Evolutionary conservation across 2,888 invertebrate genomes (phyloP), one percentile per base, ranked within the genome.

Genomic region (Blera fallax): DNA sequence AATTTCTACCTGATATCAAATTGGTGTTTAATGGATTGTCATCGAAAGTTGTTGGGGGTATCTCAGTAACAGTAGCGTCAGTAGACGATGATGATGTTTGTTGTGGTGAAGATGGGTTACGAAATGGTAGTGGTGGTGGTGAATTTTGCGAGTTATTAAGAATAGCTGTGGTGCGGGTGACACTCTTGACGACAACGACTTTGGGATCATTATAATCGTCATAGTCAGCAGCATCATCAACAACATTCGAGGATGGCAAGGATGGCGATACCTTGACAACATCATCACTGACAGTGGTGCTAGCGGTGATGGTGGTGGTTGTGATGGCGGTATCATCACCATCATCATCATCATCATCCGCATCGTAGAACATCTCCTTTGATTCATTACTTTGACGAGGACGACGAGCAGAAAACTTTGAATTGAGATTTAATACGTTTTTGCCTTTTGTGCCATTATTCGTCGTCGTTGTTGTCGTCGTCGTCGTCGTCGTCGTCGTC

Each of bases 11-110:
- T 89, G 90, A 77, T 87, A 83, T 85, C 58, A 90, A 90, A 91
- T 91, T 90, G 89, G 88, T 89, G 89, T 90, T 91, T 90, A 90
- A 90, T 90, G 90, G 89, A 88, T 91, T 91, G 89, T 90, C 89
- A 87, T 87, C 78, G 87, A 78, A 77, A 87, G 67, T 82, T 56
- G 69, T 56, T 50, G 52, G 62, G 48, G 24, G 54, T 52, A 67
- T 65, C 24, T 77, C 67, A 32, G 69, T 27, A 43, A 32, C n/a
- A 58, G 50, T 60, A 73, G 79, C n/a, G 29, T 3, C 40, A 69
- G 54, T 67, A 80, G 80, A 64, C 64, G 50, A 48, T 74, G 50
- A 48, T 74, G 80, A 76, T 64, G 76, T 65, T 72, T 81, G 70
- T 72, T 81, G 85, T 72, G 81, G 85, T 76, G 14, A 48, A 45